Conservation (phyloP, 2,888 invertebrate species). For the Campaea margaritaria region DNA sequence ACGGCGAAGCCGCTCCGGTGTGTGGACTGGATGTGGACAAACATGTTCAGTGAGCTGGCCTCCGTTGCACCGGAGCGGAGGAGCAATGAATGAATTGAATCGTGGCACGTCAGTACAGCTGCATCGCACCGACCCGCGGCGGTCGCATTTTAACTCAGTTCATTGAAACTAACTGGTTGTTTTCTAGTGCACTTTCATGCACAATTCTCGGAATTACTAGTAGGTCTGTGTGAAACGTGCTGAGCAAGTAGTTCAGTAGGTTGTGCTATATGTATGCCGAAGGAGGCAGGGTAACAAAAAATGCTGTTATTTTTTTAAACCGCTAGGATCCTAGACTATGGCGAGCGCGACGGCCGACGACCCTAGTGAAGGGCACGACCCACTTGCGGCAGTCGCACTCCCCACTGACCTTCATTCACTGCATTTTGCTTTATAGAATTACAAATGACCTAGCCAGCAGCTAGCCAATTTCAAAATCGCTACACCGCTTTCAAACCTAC, state of each 20-base stretch:
- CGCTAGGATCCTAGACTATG: slow-evolving; percentile 4
- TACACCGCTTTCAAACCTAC: too few species aligned
- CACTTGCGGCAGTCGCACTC: slow-evolving; percentile 40
- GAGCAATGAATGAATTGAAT: slow-evolving; percentile 1
- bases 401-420: slow-evolving; percentile 48
- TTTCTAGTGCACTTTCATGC: slow-evolving; percentile 56
- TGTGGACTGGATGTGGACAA: too few species aligned
- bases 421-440: slow-evolving; percentile 22
- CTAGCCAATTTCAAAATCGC: too few species aligned
- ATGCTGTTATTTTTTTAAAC: too few species aligned
- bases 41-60: too few species aligned
- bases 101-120: slow-evolving; percentile 15
- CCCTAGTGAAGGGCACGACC: slow-evolving; percentile 29
- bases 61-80: background rate
- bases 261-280: background rate
- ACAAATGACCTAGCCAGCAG: background rate
- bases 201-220: slow-evolving; percentile 29
- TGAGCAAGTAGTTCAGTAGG: slow-evolving; percentile 11
- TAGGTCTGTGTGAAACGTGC: slow-evolving; percentile 4
- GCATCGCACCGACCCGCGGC: slow-evolving; percentile 26
- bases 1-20: background rate
- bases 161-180: slow-evolving; percentile 57
- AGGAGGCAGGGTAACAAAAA: too few species aligned
- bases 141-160: slow-evolving; percentile 56
- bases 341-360: slow-evolving; percentile 14